Base-by-base conservation (phyloP, 2,888 invertebrate species). In the Ceriagrion tenellum region DNA sequence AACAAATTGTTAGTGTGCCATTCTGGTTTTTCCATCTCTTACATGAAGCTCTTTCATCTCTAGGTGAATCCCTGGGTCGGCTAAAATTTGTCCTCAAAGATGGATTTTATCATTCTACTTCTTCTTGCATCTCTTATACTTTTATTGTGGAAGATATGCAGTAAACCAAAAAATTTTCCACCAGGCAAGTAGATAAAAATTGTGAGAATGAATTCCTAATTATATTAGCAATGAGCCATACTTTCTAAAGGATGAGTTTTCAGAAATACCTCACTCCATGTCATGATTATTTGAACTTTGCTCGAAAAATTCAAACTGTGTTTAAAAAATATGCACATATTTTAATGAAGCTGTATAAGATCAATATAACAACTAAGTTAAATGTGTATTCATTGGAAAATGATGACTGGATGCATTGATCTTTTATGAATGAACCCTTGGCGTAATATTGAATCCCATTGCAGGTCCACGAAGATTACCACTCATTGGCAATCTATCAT, bases 151-250 rank as follows among this genome's bases (percentile, higher is more conserved):
- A 16, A 13, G 13, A 12, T 16, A 3, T 18, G 3, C 81, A 30
- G 35, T 12, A 81, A 81, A 81, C 81, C 81, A 81, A 30, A 81
- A 35, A 81, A 81, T 35, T 81, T 81, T 81, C 81, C 81, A 81
- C 81, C 81, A 30, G 81, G 81, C n/a, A 26, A 81, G 81, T 13
- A 81, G 23, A 35, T 81, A 35, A 81, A 6, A 35, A 18, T 69
- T 16, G 1, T 20, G 12, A 12, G 59, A 59, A 20, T 20, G 20
- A 59, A 12, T 59, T 20, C 18, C 3, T 59, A 20, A 59, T 59
- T 16, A 59, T 59, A 2, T 59, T 59, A 16, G n/a, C n/a, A n/a
- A n/a, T n/a, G n/a, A n/a, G 47, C 47, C 47, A 2, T 4, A 4
- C 47, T 4, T 47, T 47, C 47, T 10, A 20, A 59, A 59, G 16